Conservation (phyloP, 1,140 invertebrate genomes). For the Brachionus plicatilis region DNA sequence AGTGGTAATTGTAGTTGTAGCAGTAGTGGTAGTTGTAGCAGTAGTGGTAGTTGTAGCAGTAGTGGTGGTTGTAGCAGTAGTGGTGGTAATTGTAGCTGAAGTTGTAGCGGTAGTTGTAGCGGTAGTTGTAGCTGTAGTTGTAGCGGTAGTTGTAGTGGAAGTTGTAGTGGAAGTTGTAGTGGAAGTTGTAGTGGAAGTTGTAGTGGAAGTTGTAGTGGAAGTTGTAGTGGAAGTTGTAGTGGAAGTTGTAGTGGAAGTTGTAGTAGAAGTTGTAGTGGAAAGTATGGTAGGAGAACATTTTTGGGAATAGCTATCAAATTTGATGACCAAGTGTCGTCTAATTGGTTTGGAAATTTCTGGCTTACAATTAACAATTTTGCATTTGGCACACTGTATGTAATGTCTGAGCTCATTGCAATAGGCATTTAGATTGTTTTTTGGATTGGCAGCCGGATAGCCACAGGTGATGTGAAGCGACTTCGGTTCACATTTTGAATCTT, state of each 20-base stretch:
- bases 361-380: slow-evolving; percentile 8
- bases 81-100: background rate
- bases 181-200: background rate
- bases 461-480: slow-evolving; percentile 30
- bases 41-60: background rate
- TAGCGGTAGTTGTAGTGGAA: background rate
- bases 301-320: background rate
- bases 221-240: background rate
- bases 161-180: background rate
- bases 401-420: slow-evolving; percentile 37
- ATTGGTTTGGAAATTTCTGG: background rate
- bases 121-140: background rate
- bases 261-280: background rate
- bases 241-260: background rate
- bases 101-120: background rate
- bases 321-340: background rate
- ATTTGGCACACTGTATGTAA: slow-evolving; percentile 32
- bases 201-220: background rate
- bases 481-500: slow-evolving; percentile 3
- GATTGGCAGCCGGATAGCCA: slow-evolving; percentile 31
- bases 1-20: background rate
- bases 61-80: background rate
- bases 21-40: background rate
- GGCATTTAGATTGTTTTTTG: slow-evolving; percentile 25
- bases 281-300: background rate